These are phyloP conservation scores for Drosophila varians DNA, from an alignment of 1,140 invertebrate species.

Conservation along the genomic window DNA sequence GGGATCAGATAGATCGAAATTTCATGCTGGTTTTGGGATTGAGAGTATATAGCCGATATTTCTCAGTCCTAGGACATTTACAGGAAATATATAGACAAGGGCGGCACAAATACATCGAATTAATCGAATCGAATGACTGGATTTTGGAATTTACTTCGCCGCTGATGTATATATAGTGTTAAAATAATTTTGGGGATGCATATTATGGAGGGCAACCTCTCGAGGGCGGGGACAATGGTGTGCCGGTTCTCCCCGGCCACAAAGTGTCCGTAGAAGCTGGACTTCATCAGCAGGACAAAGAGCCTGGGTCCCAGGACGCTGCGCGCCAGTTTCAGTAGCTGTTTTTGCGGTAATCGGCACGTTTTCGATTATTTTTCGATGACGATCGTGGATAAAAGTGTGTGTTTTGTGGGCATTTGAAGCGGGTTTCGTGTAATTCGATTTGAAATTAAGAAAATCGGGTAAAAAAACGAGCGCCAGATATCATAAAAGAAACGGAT, in stretches of 20 bases:
- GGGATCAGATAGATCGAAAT: background rate
- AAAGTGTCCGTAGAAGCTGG: slow-evolving; percentile 99
- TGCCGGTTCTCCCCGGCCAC: slow-evolving; percentile 97
- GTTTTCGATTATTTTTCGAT: slow-evolving; percentile 1
- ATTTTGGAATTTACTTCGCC: background rate
- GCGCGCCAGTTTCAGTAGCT: slow-evolving; percentile 95
- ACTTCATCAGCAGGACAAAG: slow-evolving; percentile 95
- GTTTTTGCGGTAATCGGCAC: slow-evolving; percentile 22
- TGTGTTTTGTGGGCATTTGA: slow-evolving; percentile 20
- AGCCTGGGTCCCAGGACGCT: slow-evolving; percentile 92
- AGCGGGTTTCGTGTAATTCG: slow-evolving; percentile 40
- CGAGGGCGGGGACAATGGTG: slow-evolving; percentile 92
- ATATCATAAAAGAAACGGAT: slow-evolving; percentile 33
- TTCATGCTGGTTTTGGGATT: background rate
- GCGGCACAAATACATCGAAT: background rate
- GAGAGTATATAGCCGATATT: background rate
- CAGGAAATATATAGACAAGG: background rate
- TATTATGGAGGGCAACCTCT: slow-evolving; percentile 84
- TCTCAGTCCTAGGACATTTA: background rate
- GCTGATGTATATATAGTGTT: slow-evolving; percentile 1
- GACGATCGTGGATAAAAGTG: slow-evolving; percentile 9
- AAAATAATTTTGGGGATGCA: slow-evolving; percentile 14
- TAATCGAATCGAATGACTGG: background rate
- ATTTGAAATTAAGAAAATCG: background rate
- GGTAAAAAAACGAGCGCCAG: slow-evolving; percentile 26